phyloP scores from a whole-genome alignment of 2,113 vertebrate genomes.

The Ploceus nigricollis region DNA sequence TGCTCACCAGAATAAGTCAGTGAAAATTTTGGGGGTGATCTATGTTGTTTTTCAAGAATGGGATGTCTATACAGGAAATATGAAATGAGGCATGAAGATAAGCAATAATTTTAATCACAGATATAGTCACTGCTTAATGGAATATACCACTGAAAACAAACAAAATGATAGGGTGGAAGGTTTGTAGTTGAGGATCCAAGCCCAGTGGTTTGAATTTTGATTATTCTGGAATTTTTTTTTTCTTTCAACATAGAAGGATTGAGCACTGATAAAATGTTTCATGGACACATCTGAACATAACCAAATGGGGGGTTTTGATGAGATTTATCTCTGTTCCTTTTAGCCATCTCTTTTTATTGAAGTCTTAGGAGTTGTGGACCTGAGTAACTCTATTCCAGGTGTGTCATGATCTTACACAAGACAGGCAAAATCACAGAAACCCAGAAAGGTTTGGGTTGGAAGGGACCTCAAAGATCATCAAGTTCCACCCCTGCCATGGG shows the following conservation, averaged over 20 bases:
- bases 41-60: not conserved
- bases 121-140: not conserved
- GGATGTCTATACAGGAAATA: not conserved
- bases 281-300: not conserved
- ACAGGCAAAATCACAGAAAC: not conserved
- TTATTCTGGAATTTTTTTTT: not conserved
- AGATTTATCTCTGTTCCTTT: not conserved
- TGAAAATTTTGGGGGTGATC: not conserved
- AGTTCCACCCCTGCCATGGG: accelerated
- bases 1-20: not conserved
- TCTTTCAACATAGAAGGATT: not conserved
- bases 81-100: not conserved
- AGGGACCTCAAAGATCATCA: accelerated
- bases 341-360: not conserved
- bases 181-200: not conserved
- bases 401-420: accelerated
- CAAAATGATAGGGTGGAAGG: not conserved
- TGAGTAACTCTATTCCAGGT: accelerated
- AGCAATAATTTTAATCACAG: not conserved
- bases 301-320: not conserved
- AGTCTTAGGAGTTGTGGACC: not conserved
- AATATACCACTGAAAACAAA: not conserved
- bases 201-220: not conserved
- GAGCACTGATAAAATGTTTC: not conserved
- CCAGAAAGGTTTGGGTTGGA: not conserved